Evolutionary conservation across 2,888 invertebrate genomes (phyloP).

Genomic region (Lasius fuliginosus): DNA sequence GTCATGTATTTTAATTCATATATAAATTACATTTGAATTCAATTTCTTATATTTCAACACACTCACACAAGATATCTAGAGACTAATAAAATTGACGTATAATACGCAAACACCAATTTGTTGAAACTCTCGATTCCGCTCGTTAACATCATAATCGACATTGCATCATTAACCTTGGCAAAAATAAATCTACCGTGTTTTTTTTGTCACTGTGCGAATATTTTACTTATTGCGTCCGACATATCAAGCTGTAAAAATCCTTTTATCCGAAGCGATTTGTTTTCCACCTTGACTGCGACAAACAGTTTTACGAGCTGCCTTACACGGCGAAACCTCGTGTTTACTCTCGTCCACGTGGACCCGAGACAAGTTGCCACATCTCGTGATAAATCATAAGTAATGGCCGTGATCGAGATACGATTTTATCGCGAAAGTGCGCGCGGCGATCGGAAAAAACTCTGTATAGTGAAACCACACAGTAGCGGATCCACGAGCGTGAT

Average conservation of each 20-base stretch:
- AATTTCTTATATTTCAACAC: not conserved
- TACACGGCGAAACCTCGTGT: not conserved
- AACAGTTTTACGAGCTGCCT: not conserved
- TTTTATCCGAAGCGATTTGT: slow-evolving; percentile 35
- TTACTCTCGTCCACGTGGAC: not conserved
- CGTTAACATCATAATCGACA: not conserved
- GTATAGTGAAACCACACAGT: slow-evolving; percentile 50
- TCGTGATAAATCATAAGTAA: slow-evolving; percentile 66
- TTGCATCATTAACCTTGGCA: not conserved
- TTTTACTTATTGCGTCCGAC: not conserved
- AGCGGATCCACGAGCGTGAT: slow-evolving; percentile 59
- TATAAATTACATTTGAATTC: not conserved
- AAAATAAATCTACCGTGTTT: slow-evolving; percentile 13
- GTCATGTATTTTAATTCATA: not conserved
- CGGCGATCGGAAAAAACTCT: slow-evolving; percentile 59
- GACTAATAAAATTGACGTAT: not conserved
- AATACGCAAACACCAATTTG: slow-evolving; percentile 1
- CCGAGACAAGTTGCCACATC: slow-evolving; percentile 19
- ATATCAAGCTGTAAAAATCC: slow-evolving; percentile 27
- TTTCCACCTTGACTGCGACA: not conserved
- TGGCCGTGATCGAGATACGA: slow-evolving; percentile 54
- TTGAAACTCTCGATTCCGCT: not conserved
- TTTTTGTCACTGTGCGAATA: slow-evolving; percentile 22
- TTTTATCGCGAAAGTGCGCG: slow-evolving; percentile 60
- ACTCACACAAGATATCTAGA: not conserved